Base-by-base conservation (phyloP, 2,888 invertebrate genomes). In the Adineta ricciae region DNA sequence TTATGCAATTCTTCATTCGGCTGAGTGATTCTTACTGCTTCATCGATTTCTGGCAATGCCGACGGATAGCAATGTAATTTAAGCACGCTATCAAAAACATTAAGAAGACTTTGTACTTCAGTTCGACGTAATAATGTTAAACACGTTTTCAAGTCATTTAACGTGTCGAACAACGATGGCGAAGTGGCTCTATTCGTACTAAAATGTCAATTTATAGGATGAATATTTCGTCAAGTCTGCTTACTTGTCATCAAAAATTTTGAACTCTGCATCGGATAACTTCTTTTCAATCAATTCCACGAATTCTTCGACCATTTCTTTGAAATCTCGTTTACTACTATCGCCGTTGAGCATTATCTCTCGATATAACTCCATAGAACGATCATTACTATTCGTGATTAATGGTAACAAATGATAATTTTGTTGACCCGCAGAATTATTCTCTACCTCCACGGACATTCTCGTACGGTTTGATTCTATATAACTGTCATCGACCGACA, bases 41-140 rank as follows among this genome's bases (percentile, higher is more conserved):
- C n/a, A 24, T 78, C 78, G n/a, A 32, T n/a, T 16, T 78, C 78
- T 14, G 78, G 78, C 14, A 78, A 78, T 78, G 78, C 78, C 2
- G 38, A 21, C n/a, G 41, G 41, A 41, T 41, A 78, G 41, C 78
- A 64, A 32, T n/a, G 78, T n/a, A 78, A n/a, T 78, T 78, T 78
- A 41, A 78, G 41, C 24, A 78, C n/a, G 14, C n/a, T 38, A 78
- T 78, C 78, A 41, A 78, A 78, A n/a, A 41, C 78, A 41, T 24
- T 78, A 14, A 78, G 19, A 38, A 78, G n/a, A 78, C 41, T 78
- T 41, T 78, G 14, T 7, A 78, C 14, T 78, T 78, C 78, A 24
- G 38, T 78, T 24, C 78, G 78, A n/a, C 41, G 38, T 41, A 78
- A 78, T 78, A 41, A 41, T 41, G 78, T 78, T 78, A 78, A 78